Evolutionary conservation across 2,797 vertebrate species (phyloP).

Genomic region (Bradypodion ventrale): DNA sequence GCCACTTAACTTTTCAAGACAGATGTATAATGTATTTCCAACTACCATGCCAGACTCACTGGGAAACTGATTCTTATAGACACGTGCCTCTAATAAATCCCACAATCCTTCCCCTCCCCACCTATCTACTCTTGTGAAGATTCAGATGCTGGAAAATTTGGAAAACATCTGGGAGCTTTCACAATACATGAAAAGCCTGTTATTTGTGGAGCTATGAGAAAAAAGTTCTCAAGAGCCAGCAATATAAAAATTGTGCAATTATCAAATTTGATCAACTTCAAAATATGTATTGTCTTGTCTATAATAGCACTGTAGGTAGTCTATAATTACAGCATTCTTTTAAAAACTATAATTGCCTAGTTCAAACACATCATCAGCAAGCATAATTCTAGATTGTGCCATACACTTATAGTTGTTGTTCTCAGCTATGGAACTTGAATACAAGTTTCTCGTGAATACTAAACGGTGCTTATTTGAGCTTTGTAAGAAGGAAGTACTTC

Average conservation of each 20-base stretch:
- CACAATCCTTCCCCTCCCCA: not conserved
- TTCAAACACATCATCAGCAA: not conserved
- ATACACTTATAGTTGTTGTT: not conserved
- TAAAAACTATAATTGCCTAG: constrained; percentile 22
- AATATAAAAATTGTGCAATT: constrained; percentile 20
- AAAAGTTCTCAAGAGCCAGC: constrained; percentile 26
- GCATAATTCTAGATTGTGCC: constrained; percentile 8
- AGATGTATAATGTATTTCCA: constrained; percentile 20
- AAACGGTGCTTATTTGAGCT: not conserved
- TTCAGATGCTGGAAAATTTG: constrained; percentile 31
- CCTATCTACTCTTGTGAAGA: not conserved
- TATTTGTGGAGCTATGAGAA: constrained; percentile 16
- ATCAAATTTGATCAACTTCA: constrained; percentile 45
- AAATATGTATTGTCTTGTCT: constrained; percentile 40
- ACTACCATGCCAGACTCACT: not conserved
- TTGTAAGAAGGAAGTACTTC: constrained; percentile 7
- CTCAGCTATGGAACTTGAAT: constrained; percentile 18
- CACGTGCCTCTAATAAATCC: not conserved
- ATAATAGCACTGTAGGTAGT: constrained; percentile 41
- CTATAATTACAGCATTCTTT: constrained; percentile 31
- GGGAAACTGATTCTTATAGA: constrained; percentile 20
- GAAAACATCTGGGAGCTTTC: constrained; percentile 44
- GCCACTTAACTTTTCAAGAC: constrained; percentile 29
- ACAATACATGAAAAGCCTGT: constrained; percentile 34
- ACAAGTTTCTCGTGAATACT: not conserved